Evolutionary conservation across 2,113 vertebrate species (phyloP).

Genomic region (Lepidothrix coronata): DNA sequence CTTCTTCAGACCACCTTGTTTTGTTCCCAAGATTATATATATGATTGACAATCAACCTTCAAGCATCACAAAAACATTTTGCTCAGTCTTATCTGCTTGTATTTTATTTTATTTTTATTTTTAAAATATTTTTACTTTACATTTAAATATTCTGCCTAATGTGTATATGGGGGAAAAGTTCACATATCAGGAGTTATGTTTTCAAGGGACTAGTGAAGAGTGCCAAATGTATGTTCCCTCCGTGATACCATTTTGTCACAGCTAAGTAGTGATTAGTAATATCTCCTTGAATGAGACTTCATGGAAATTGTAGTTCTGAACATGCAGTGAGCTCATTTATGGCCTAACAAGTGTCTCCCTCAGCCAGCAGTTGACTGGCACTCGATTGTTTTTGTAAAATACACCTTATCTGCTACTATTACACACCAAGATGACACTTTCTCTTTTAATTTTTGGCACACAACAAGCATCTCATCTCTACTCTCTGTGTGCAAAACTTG

Average conservation of each 20-base stretch:
- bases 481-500: neutral
- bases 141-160: neutral
- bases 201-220: neutral
- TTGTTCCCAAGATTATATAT: neutral
- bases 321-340: conserved; percentile 33
- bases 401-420: neutral
- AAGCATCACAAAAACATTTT: neutral
- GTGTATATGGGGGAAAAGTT: neutral
- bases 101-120: neutral
- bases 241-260: neutral
- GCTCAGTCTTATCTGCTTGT: neutral
- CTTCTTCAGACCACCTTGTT: neutral
- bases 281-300: conserved; percentile 20
- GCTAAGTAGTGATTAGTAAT: conserved; percentile 36
- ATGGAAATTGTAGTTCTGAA: conserved; percentile 42
- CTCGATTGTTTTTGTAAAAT: neutral
- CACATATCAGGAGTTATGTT: neutral
- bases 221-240: neutral
- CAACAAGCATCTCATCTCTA: neutral
- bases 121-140: neutral
- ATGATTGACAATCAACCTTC: neutral
- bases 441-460: neutral
- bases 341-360: neutral
- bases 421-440: neutral
- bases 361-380: neutral